Evolutionary conservation across 2,113 vertebrate species (phyloP).

Genomic region (Centropus unirufus): DNA sequence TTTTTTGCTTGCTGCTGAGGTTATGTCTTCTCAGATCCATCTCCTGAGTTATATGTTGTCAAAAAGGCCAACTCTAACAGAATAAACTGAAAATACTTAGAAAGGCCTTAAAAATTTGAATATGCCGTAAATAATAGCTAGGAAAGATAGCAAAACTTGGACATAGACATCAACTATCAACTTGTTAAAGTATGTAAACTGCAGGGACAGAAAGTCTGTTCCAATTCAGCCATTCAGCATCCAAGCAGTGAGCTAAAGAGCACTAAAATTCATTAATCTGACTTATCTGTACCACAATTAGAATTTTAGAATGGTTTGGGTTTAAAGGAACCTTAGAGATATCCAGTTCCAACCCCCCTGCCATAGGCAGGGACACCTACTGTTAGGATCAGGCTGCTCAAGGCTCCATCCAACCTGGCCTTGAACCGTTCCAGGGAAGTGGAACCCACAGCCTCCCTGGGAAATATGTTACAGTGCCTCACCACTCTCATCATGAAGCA

Average conservation of each 20-base stretch:
- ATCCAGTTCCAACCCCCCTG: too few species aligned
- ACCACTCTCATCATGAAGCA: too few species aligned
- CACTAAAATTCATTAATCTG: not conserved
- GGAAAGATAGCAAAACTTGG: not conserved
- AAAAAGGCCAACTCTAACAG: not conserved
- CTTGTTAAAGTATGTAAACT: not conserved
- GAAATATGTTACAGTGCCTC: too few species aligned
- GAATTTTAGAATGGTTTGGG: too few species aligned
- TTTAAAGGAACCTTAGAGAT: too few species aligned
- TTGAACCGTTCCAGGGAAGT: too few species aligned
- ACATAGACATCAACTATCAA: not conserved
- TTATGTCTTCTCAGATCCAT: not conserved
- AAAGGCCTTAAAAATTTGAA: not conserved
- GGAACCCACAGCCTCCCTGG: too few species aligned
- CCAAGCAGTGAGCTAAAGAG: not conserved
- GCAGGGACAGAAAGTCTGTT: not conserved
- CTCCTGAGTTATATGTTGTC: not conserved
- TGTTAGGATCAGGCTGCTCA: too few species aligned
- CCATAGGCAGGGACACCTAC: too few species aligned
- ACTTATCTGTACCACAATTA: not conserved
- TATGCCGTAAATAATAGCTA: not conserved
- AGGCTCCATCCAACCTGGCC: too few species aligned
- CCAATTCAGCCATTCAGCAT: not conserved
- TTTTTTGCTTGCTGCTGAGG: not conserved
- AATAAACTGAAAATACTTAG: not conserved